phyloP scores from a whole-genome alignment of 2,797 vertebrate genomes.

The Hoplostethus atlanticus region DNA sequence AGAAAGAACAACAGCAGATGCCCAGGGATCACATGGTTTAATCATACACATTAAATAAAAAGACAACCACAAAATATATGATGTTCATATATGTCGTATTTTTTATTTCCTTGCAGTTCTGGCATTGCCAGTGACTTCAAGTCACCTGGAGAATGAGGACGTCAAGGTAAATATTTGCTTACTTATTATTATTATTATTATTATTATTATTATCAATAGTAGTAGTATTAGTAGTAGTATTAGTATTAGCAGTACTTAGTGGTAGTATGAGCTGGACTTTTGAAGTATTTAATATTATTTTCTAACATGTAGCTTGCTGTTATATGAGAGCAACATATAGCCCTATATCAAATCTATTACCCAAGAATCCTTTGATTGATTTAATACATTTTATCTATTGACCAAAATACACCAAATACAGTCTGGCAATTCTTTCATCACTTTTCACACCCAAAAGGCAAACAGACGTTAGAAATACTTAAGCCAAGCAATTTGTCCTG shows the following conservation, averaged over 20 bases:
- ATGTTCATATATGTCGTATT: neutral
- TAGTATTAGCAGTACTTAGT: too few species aligned
- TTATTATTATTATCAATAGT: neutral
- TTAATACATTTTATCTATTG: too few species aligned
- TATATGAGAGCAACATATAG: too few species aligned
- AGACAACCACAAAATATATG: neutral
- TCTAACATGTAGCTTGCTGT: too few species aligned
- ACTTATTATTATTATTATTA: neutral
- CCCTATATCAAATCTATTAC: too few species aligned
- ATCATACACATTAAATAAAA: neutral
- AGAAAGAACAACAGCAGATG: too few species aligned
- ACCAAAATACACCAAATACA: too few species aligned
- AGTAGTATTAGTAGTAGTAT: too few species aligned
- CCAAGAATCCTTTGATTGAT: too few species aligned
- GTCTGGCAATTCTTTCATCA: neutral
- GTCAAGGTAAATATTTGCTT: slow-evolving; percentile 74
- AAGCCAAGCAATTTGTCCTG: slow-evolving; percentile 26
- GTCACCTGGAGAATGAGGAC: slow-evolving; percentile 82
- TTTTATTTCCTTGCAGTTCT: slow-evolving; percentile 66
- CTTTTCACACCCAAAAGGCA: neutral
- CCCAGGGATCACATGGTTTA: neutral
- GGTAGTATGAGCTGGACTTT: too few species aligned
- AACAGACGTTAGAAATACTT: slow-evolving; percentile 20
- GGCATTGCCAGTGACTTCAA: slow-evolving; percentile 78
- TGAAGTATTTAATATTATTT: too few species aligned